Conservation (phyloP, 2,113 vertebrate species). For the Anhinga rufa region DNA sequence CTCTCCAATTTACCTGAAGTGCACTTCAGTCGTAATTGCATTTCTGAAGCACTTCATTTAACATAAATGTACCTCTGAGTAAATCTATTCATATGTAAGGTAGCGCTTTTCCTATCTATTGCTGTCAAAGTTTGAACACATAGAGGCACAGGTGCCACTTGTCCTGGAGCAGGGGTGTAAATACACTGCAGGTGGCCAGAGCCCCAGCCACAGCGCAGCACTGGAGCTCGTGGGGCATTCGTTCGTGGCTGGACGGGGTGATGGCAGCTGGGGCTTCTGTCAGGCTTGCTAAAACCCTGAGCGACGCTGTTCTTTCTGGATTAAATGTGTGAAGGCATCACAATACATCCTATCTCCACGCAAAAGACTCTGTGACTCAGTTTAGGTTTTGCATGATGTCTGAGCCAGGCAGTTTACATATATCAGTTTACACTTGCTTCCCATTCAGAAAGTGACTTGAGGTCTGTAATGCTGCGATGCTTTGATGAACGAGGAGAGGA, state of each 20-base stretch:
- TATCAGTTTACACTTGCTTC: not conserved
- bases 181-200: not conserved
- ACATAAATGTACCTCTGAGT: not conserved
- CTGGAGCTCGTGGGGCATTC: rapidly evolving
- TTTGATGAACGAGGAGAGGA: not conserved
- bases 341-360: not conserved
- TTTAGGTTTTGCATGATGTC: not conserved
- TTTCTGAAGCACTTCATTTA: not conserved
- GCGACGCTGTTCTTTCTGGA: rapidly evolving
- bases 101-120: not conserved
- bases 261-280: not conserved
- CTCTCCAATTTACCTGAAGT: slow-evolving; percentile 16
- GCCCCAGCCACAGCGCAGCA: rapidly evolving
- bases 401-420: not conserved
- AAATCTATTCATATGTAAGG: not conserved
- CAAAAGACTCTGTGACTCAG: not conserved
- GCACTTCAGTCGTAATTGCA: not conserved
- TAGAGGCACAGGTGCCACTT: not conserved
- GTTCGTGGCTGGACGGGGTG: rapidly evolving
- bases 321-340: not conserved
- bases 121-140: not conserved
- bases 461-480: not conserved
- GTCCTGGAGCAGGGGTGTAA: not conserved
- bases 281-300: not conserved
- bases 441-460: not conserved